Evolutionary conservation across 2,113 vertebrate genomes (phyloP).

Genomic region (Rhineura floridana): DNA sequence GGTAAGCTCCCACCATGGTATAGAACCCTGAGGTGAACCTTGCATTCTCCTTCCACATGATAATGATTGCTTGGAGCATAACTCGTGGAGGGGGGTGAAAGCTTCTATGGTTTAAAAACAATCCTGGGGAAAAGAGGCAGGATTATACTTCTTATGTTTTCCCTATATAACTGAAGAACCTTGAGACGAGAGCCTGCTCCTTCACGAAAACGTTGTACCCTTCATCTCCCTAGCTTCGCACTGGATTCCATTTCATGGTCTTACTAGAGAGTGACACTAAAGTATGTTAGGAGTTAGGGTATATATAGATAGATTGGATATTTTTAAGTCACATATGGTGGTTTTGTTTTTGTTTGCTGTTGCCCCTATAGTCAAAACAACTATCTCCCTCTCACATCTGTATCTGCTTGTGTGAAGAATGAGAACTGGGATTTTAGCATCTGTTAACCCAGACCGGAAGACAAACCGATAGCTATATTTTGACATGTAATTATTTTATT

Average conservation of each 20-base stretch:
- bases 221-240: not conserved
- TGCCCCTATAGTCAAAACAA: not conserved
- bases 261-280: not conserved
- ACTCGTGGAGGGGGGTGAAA: not conserved
- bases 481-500: accelerated
- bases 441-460: accelerated
- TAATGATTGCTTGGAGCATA: not conserved
- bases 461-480: not conserved
- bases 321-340: not conserved
- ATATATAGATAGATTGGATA: not conserved
- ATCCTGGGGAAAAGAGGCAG: not conserved
- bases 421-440: not conserved
- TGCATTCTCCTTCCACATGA: not conserved
- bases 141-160: not conserved
- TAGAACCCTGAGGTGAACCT: not conserved
- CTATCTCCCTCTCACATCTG: not conserved
- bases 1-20: not conserved
- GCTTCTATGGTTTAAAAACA: not conserved
- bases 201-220: not conserved
- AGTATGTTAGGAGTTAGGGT: not conserved
- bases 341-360: not conserved
- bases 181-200: not conserved
- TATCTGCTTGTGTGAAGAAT: not conserved
- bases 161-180: not conserved
- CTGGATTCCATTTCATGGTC: not conserved